Base-by-base conservation (phyloP, 1,140 invertebrate genomes). In the Lanistes nyassanus region DNA sequence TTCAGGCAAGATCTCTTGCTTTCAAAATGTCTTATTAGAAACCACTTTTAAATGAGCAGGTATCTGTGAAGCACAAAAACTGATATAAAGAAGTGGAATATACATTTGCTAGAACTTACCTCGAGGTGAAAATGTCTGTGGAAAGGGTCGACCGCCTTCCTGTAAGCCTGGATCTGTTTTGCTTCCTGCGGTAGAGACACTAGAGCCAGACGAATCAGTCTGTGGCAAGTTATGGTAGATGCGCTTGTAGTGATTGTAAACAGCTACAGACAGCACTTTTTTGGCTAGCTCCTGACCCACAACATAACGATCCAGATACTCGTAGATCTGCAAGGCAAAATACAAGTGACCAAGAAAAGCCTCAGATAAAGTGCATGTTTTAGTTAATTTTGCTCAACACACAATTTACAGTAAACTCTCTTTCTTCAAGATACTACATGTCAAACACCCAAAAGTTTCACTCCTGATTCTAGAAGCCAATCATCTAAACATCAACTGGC, bases 281-380 rank as follows among this genome's bases (percentile, higher is more conserved):
- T 99, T 99, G 0, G 98, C 98, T 89, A 95, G 93, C 80, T 98
- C 95, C 91, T 99, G 98, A n/a, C 98, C 98, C n/a, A 99, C 93
- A 26, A 99, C 97, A 90, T 97, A 96, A 85, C 94, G 95, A 89
- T 99, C 95, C 47, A 99, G 90, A 90, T 96, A 99, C 83, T 97
- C 95, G 90, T 94, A 97, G 78, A 99, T 99, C 93, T 95, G 75
- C 56, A 80, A 79, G 42, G 19, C 0, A 47, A 47, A 47, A 47
- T 47, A 16, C 42, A 47, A 47, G 19, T 13, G 13, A 42, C 6
- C 6, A 42, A 6, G 0, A 42, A 42, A 42, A 42, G n/a, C n/a
- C n/a, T n/a, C n/a, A n/a, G n/a, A n/a, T n/a, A n/a, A n/a, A n/a
- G n/a, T n/a, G n/a, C n/a, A n/a, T n/a, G n/a, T n/a, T n/a, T n/a